These are phyloP conservation scores for Eurystomus gularis DNA, from an alignment of 2,113 vertebrate species.

Conservation along the genomic window DNA sequence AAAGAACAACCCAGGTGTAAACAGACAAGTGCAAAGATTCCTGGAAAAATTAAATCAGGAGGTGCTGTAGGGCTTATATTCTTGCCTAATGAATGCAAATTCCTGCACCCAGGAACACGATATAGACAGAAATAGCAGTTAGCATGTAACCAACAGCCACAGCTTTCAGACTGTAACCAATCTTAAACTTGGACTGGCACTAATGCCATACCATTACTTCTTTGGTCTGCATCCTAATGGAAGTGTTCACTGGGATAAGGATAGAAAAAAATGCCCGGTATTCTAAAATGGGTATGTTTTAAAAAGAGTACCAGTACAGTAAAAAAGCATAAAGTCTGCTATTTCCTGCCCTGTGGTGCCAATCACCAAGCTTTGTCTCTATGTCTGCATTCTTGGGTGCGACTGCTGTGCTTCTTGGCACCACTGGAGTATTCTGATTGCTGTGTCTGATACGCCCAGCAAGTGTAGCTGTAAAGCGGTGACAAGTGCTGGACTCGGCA, in stretches of 20 bases:
- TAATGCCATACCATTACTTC: not conserved
- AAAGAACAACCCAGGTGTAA: not conserved
- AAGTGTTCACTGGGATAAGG: not conserved
- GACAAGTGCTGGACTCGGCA: not conserved
- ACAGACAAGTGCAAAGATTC: not conserved
- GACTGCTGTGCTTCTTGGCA: not conserved
- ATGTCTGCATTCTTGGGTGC: not conserved
- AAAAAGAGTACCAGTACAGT: not conserved
- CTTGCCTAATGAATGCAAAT: not conserved
- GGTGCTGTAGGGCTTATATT: not conserved
- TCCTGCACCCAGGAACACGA: not conserved
- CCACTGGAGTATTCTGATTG: not conserved
- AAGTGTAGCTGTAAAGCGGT: not conserved
- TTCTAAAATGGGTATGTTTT: not conserved
- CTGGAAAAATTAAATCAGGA: not conserved
- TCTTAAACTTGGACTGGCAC: not conserved
- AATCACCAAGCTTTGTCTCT: not conserved
- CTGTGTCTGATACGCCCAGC: not conserved
- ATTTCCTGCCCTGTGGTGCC: not conserved
- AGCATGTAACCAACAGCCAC: not conserved
- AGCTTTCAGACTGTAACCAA: not conserved
- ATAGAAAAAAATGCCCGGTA: not conserved
- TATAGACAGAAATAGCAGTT: not conserved
- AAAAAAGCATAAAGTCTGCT: not conserved
- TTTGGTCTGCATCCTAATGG: not conserved